A percentile compares a stretch with the other conserved stretches of the same genome.
phyloP scores from a whole-genome alignment of 2,888 invertebrate genomes.

The Spatulosminthurus flaviceps region DNA sequence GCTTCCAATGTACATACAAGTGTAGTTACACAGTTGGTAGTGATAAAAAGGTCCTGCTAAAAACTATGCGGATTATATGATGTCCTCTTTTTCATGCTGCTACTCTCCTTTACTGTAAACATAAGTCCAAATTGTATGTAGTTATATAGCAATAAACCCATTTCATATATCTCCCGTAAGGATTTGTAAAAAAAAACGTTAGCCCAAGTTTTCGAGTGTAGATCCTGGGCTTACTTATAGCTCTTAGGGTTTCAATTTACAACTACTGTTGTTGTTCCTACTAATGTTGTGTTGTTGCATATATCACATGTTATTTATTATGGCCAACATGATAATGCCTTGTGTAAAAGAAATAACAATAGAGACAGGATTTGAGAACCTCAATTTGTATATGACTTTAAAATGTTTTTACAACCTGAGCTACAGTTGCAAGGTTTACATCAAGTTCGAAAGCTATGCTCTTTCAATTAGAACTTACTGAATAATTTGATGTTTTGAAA shows the following conservation, averaged over 20 bases:
- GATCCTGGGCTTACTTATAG: background rate
- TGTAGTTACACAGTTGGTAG: background rate
- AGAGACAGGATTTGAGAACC: constrained; percentile 2
- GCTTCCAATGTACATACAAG: no score
- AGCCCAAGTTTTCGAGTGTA: constrained; percentile 4
- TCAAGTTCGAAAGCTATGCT: background rate
- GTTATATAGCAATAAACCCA: background rate
- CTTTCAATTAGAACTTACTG: background rate
- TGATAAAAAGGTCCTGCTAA: background rate
- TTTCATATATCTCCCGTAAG: background rate
- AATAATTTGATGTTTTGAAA: background rate
- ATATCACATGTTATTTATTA: background rate
- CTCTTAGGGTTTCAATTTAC: no score
- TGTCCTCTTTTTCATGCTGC: constrained; percentile 30
- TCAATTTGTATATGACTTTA: background rate
- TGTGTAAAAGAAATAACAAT: background rate
- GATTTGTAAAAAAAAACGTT: background rate
- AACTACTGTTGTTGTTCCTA: no score
- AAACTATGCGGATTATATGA: background rate
- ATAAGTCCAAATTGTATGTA: background rate
- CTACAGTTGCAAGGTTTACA: background rate
- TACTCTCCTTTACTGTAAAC: background rate
- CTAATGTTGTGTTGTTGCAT: background rate
- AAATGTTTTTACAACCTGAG: no score
- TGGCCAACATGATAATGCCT: background rate